A percentile compares a stretch with the other conserved stretches of the same genome.
Evolutionary conservation across 2,888 invertebrate species (phyloP).

Genomic region (Timema podura): DNA sequence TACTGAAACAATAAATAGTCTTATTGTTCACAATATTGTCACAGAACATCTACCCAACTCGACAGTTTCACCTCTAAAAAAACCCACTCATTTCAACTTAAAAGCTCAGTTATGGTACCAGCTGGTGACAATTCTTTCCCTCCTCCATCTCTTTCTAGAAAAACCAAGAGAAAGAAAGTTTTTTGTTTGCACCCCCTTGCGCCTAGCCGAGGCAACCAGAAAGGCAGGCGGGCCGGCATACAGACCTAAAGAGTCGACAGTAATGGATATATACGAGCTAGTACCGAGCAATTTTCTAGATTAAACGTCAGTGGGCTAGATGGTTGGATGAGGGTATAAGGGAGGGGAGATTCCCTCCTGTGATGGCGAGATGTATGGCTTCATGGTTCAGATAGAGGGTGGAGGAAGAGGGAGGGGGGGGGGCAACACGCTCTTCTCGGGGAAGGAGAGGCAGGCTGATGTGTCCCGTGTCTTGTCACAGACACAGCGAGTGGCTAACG

Average conservation of each 20-base stretch:
- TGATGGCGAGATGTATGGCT: slow-evolving; percentile 29
- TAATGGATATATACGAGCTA: slow-evolving; percentile 59
- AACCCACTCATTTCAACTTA: too few relatives aligned
- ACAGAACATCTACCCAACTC: too few relatives aligned
- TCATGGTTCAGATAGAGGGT: slow-evolving; percentile 12
- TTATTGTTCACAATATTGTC: too few relatives aligned
- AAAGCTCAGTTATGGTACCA: too few relatives aligned
- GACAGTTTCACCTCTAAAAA: too few relatives aligned
- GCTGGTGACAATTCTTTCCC: too few relatives aligned
- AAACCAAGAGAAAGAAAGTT: too few relatives aligned
- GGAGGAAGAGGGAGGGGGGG: slow-evolving; percentile 9
- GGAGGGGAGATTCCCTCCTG: slow-evolving; percentile 18
- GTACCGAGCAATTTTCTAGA: slow-evolving; percentile 60
- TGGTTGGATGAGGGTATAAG: slow-evolving; percentile 20
- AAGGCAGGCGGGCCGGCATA: too few relatives aligned
- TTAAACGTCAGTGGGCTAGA: slow-evolving; percentile 52
- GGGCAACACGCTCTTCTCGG: slow-evolving; percentile 11
- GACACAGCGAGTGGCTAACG: slow-evolving; percentile 10
- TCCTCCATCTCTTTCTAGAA: too few relatives aligned
- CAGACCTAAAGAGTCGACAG: slow-evolving; percentile 47
- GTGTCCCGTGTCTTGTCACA: slow-evolving; percentile 9
- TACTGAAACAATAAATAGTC: too few relatives aligned
- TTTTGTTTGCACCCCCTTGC: too few relatives aligned
- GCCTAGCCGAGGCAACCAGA: too few relatives aligned
- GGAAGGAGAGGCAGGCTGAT: slow-evolving; percentile 8